Conservation (phyloP, 92 coral and sea anemone species). For the Umimayanthus kanabou region DNA sequence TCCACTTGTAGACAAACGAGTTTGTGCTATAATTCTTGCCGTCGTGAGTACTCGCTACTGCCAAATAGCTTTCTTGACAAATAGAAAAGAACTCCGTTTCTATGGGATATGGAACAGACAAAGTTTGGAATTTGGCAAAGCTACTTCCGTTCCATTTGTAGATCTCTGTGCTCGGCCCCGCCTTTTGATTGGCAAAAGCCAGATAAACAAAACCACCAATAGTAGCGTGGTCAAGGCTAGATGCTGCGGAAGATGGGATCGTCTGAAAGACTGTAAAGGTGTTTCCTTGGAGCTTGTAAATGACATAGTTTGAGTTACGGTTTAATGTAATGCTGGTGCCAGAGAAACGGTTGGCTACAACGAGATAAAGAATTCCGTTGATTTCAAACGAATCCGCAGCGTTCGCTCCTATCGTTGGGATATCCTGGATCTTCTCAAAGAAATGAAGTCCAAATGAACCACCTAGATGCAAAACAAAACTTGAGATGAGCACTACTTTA, state of each 20-base stretch:
- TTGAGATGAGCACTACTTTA: not conserved
- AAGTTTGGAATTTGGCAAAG: not conserved
- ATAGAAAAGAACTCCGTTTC: slow-evolving; percentile 18
- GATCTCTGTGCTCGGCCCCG: not conserved
- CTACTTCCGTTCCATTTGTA: slow-evolving; percentile 17
- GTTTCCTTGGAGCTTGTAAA: slow-evolving; percentile 37
- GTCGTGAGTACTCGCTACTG: slow-evolving; percentile 10
- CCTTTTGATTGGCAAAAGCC: slow-evolving; percentile 12
- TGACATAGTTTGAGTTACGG: slow-evolving; percentile 25
- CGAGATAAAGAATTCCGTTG: slow-evolving; percentile 48
- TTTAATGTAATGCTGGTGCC: not conserved
- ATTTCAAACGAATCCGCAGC: slow-evolving; percentile 43
- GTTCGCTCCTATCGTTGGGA: slow-evolving; percentile 48
- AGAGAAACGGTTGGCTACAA: slow-evolving; percentile 47
- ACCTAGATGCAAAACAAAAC: not conserved
- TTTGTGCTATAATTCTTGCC: slow-evolving; percentile 25
- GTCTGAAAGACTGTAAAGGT: slow-evolving; percentile 1
- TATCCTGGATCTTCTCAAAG: slow-evolving; percentile 53
- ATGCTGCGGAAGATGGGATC: slow-evolving; percentile 16
- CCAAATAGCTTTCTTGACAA: slow-evolving; percentile 24
- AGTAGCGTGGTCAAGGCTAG: slow-evolving; percentile 9
- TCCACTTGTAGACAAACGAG: slow-evolving; percentile 51
- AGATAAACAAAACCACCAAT: not conserved
- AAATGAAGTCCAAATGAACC: slow-evolving; percentile 49
- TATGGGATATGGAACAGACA: not conserved